Evolutionary conservation across 2,113 vertebrate species (phyloP).

Genomic region (Ictalurus furcatus): DNA sequence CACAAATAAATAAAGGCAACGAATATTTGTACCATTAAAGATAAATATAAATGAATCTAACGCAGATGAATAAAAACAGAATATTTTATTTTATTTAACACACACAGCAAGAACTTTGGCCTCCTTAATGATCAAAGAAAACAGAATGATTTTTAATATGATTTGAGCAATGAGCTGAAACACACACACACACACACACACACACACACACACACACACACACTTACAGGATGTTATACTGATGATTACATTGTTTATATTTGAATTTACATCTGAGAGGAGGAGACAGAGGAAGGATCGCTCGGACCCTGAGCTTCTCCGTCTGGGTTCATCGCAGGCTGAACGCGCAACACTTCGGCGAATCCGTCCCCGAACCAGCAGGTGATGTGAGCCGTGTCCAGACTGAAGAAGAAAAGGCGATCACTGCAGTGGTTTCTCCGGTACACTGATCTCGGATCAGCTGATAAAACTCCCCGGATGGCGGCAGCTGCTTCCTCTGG

Average conservation of each 20-base stretch:
- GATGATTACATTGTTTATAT: no score
- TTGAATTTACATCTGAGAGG: not conserved
- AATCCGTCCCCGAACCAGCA: conserved; percentile 87
- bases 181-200: not conserved
- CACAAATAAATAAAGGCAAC: not conserved
- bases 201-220: not conserved
- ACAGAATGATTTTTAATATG: not conserved
- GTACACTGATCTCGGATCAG: conserved; percentile 86
- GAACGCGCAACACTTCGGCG: conserved; percentile 81
- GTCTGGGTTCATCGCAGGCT: conserved; percentile 46
- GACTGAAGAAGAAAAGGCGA: conserved; percentile 62
- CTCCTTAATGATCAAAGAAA: not conserved
- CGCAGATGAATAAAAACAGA: not conserved
- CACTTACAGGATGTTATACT: not conserved
- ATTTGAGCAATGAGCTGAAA: not conserved
- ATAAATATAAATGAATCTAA: not conserved
- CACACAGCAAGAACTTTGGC: not conserved
- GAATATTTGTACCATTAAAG: not conserved
- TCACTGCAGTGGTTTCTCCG: conserved; percentile 68
- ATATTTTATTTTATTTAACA: not conserved
- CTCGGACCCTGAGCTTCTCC: not conserved
- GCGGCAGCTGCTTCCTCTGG: conserved; percentile 75
- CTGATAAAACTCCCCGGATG: conserved; percentile 77
- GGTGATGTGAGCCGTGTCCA: conserved; percentile 81
- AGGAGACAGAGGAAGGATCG: not conserved